Conservation (phyloP, 2,113 vertebrate species). For the Poecile atricapillus region DNA sequence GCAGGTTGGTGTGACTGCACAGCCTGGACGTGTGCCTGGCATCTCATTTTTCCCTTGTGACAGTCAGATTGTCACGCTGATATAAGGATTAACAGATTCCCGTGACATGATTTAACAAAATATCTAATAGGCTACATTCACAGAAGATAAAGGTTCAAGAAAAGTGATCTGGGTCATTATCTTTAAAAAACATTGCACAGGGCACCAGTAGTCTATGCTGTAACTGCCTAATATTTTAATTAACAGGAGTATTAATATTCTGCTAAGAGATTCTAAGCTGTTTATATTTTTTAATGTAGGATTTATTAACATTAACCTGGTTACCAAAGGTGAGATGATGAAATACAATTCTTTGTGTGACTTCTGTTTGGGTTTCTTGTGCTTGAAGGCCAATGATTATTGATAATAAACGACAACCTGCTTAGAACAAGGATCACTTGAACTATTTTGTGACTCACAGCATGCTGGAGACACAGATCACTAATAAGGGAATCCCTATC, state of each 20-base stretch:
- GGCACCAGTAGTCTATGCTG: neutral
- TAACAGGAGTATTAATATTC: neutral
- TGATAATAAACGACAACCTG: neutral
- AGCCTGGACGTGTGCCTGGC: neutral
- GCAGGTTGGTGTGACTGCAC: conserved; percentile 80
- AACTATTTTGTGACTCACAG: neutral
- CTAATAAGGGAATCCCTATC: neutral
- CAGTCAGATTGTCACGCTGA: neutral
- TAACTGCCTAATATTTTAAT: neutral
- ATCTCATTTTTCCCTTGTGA: neutral
- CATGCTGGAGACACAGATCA: neutral
- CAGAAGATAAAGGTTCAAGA: neutral
- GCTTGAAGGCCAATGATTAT: neutral
- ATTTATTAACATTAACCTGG: neutral
- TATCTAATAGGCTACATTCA: neutral
- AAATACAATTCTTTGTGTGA: neutral
- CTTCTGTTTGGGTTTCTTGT: neutral
- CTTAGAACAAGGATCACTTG: neutral
- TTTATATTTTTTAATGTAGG: neutral
- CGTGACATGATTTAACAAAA: neutral
- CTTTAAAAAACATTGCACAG: neutral
- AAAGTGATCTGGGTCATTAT: neutral
- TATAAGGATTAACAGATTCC: neutral
- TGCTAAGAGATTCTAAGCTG: neutral
- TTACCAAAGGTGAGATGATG: neutral